Base-by-base conservation (phyloP, 2,113 vertebrate genomes). In the Oreochromis spilurus region DNA sequence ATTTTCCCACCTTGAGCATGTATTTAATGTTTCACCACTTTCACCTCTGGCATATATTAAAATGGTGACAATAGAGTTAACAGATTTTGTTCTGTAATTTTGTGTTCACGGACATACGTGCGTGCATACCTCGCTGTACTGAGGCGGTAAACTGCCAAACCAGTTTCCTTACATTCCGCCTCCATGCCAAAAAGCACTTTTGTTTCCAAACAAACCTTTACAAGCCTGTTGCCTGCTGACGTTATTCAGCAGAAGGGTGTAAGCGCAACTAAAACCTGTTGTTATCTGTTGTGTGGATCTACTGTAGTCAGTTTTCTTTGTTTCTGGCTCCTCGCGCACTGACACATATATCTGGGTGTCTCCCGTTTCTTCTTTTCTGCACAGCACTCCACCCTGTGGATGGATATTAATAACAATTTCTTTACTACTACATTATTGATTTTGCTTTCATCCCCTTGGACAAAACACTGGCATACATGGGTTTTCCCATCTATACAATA, bases 161-260 rank as follows among this genome's bases (percentile, higher is more conserved):
- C 92, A 81, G 95, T 93, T 92, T 14, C 57, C 2, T 88, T 38
- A 91, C 93, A 95, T 95, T 95, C 92, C 91, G 85, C 40, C 50
- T 84, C 36, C 36, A 43, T 82, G 62, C 81, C 85, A 70, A 82
- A 85, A 86, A 48, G 90, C 84, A 53, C 90, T 36, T 52, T 52
- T 53, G 92, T 90, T 92, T 84, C 43, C 9, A 81, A 87, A 87
- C 60, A 93, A 84, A 89, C 75, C 9, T 31, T 24, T 50, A 17
- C 43, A 55, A 54, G 24, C 78, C 54, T 78, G 21, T 72, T 90
- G 67, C 81, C 36, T 45, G 19, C 48, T 8, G 10, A 65, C 52
- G 43, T 92, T 78, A 81, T 55, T 80, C 48, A 31, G 50, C 29
- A 36, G 26, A 85, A 75, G 43, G 4, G n/a, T 82, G 89, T 88